A percentile compares a stretch with the other conserved stretches of the same genome.
Conservation (phyloP, 2,888 invertebrate species). For the Crossocerus cetratus region DNA sequence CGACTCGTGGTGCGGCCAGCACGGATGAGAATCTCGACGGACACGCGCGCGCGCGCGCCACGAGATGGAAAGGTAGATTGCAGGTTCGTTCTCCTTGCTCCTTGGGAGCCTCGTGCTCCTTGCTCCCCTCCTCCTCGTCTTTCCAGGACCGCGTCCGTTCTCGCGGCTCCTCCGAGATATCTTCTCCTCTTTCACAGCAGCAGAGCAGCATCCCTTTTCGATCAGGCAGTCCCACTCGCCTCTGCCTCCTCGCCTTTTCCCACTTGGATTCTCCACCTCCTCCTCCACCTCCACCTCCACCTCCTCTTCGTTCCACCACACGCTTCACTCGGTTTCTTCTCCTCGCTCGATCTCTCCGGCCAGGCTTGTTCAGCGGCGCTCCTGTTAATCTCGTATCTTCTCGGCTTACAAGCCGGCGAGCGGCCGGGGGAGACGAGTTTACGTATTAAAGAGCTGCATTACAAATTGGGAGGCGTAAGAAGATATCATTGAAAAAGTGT, state of each 20-base stretch:
- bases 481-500: constrained; percentile 55
- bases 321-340: constrained; percentile 14
- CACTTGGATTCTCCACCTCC: background rate
- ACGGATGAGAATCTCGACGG: constrained; percentile 73
- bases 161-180: constrained; percentile 45
- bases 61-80: constrained; percentile 74
- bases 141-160: constrained; percentile 1
- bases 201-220: constrained; percentile 27
- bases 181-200: constrained; percentile 47
- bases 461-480: constrained; percentile 52
- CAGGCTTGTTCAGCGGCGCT: constrained; percentile 27
- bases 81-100: constrained; percentile 55
- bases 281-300: constrained; percentile 5
- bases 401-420: constrained; percentile 48
- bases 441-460: constrained; percentile 62
- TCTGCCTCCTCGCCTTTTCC: constrained; percentile 6
- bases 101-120: constrained; percentile 52
- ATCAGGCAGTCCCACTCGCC: constrained; percentile 14
- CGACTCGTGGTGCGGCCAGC: constrained; percentile 49
- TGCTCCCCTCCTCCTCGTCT: constrained; percentile 40
- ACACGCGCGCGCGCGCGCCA: constrained; percentile 73
- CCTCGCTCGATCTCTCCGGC: background rate
- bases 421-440: constrained; percentile 47
- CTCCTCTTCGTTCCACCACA: constrained; percentile 7
- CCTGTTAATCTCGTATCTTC: constrained; percentile 61